Base-by-base conservation (phyloP, 1,140 invertebrate species). In the Drosophila sp. region DNA sequence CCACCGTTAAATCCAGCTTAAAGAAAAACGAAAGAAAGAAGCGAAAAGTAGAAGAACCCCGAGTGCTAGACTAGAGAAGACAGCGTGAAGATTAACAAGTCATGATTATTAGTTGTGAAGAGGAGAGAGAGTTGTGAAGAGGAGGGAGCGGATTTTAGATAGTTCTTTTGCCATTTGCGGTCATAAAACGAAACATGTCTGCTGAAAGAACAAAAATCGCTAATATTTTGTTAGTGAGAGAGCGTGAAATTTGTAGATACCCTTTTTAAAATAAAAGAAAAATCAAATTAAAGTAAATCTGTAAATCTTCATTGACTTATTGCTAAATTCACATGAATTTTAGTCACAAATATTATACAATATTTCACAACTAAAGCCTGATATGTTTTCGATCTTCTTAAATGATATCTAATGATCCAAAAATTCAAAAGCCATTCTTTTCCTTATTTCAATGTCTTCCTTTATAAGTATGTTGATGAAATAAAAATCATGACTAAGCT, bases 71-170 rank as follows among this genome's bases (percentile, higher is more conserved):
- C 50, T 67, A 60, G 66, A 86, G 76, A 70, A 72, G 64, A 72
- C 65, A 86, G 83, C 79, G 67, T 70, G 74, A 84, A 87, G 84
- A 89, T 89, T 83, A 87, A 89, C 83, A 87, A 87, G 79, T 89
- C 84, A 87, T 87, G 83, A 87, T 87, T 87, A 87, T 87, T 89
- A 84, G 71, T 82, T 79, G 66, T 79, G 64, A 55, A 76, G 65
- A 64, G 72, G 72, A 65, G 54, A 54, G 38, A 47, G 17, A 6
- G 29, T 30, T 17, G 1, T 17, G 25, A 11, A 29, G 7, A 54
- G 40, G 47, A 30, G 3, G 55, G 47, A 58, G 38, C n/a, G 11
- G 11, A 58, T 25, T 44, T 61, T 35, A n/a, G 25, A 61, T 25
- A 58, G 23, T 58, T 35, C 55, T 47, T 55, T 58, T 58, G n/a